Evolutionary conservation across 2,888 invertebrate genomes (phyloP), one percentile per base, ranked within the genome.

Genomic region (Pyrgus malvae): DNA sequence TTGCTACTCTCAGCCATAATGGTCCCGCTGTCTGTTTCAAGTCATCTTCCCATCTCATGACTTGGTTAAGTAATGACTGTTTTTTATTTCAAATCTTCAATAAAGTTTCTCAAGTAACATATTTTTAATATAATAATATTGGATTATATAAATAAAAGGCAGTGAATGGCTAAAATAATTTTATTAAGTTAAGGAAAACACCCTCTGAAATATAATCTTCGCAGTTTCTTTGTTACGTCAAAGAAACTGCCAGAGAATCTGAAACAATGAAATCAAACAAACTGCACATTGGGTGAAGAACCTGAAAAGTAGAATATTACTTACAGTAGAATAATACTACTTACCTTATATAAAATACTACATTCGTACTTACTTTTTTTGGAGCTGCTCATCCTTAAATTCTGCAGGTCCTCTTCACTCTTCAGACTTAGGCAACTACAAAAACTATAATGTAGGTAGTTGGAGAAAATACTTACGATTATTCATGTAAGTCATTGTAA

Each of bases 211-310:
- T 21, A 44, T 45, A 11, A 53, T 46, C 45, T 27, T 44, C 51
- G 23, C 27, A 19, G 38, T 45, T 53, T 46, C 45, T 53, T 53
- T 51, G 44, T 23, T 19, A 12, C 21, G 29, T 53, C 37, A 53
- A 53, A 53, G 53, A 53, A 45, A 53, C 45, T 35, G 17, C 33
- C 17, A 38, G 44, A 45, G 37, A 45, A 45, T 45, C 53, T 53
- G 53, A 38, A 53, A 53, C 27, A 53, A 42, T 53, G 38, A 33
- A 48, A 53, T 51, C 50, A 51, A 51, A 42, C 42, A 49, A 40
- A 21, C 49, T 51, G 50, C 44, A 40, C 40, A 46, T 51, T 40
- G 9, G 23, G 17, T 27, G 11, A 50, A 42, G 12, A 11, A 35
- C 17, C 40, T 49, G 31, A 33, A 41, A 50, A 29, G 16, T 14